Conservation (phyloP, 92 coral and sea anemone genomes). For the Umimayanthus chanpuru region DNA sequence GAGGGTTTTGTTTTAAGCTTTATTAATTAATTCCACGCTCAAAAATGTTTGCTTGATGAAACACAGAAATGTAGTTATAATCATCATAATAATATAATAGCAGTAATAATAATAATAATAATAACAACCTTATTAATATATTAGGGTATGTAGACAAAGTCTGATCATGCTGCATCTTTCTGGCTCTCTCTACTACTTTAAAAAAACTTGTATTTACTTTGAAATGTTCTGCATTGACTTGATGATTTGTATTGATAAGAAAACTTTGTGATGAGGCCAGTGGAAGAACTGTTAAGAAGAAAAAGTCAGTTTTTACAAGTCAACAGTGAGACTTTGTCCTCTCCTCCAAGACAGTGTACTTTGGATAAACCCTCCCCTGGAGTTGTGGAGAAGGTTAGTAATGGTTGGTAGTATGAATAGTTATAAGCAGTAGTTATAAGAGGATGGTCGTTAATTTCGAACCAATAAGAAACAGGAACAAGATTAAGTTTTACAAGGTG, state of each 20-base stretch:
- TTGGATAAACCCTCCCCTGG: neutral
- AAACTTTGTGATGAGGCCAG: neutral
- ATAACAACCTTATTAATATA: no score
- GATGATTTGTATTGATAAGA: neutral
- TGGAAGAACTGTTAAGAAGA: constrained; percentile 20
- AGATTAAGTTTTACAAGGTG: no score
- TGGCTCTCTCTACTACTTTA: neutral
- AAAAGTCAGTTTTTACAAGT: constrained; percentile 2
- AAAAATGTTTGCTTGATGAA: no score
- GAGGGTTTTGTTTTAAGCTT: no score
- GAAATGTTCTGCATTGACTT: neutral
- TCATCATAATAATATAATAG: no score
- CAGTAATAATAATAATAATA: no score
- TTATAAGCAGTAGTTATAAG: no score
- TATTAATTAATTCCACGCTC: no score
- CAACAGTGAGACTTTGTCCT: neutral
- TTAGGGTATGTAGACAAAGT: neutral
- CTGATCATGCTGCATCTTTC: neutral
- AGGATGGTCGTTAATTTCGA: no score
- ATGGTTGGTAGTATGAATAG: no score
- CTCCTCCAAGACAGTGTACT: neutral
- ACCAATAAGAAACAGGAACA: no score
- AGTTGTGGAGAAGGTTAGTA: constrained; percentile 37
- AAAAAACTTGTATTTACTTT: neutral
- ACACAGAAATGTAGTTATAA: no score